These are phyloP conservation scores for Menura novaehollandiae DNA, from an alignment of 2,113 vertebrate genomes.

Conservation along the genomic window DNA sequence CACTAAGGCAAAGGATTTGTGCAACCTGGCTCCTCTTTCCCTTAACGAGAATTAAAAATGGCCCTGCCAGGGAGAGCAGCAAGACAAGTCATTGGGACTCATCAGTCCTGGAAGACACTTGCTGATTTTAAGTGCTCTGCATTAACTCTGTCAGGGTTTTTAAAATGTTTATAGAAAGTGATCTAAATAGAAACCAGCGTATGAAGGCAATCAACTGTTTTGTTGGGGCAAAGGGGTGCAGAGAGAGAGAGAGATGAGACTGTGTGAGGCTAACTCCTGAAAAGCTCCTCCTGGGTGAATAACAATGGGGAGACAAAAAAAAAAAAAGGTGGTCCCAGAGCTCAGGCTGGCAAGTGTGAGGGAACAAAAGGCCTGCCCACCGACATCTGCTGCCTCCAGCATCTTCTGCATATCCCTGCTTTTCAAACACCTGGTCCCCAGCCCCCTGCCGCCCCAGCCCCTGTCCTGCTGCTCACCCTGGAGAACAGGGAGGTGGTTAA, in stretches of 20 bases:
- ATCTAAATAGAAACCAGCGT: conserved; percentile 39
- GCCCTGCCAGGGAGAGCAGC: neutral
- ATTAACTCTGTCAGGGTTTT: neutral
- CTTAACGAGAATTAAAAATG: neutral
- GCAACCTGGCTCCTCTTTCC: neutral
- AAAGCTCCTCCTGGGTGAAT: conserved; percentile 74
- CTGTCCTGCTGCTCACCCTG: neutral
- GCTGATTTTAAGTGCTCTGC: neutral
- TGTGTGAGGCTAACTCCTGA: conserved; percentile 18
- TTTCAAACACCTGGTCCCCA: neutral
- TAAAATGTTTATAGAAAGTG: conserved; percentile 23
- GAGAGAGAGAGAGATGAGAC: neutral
- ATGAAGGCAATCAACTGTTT: neutral
- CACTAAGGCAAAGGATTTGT: neutral
- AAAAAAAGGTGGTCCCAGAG: conserved; percentile 72
- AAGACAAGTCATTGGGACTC: neutral
- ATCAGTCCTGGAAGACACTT: neutral
- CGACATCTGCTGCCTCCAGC: conserved; percentile 81
- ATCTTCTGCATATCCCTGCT: conserved; percentile 68
- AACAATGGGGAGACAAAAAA: conserved; percentile 75
- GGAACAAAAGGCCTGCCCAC: conserved; percentile 72
- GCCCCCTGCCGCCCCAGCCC: neutral
- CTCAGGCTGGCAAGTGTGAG: conserved; percentile 25
- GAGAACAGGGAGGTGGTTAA: conserved; percentile 7
- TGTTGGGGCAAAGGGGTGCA: neutral